Evolutionary conservation across 2,797 vertebrate species (phyloP).

Genomic region (Paguma larvata): DNA sequence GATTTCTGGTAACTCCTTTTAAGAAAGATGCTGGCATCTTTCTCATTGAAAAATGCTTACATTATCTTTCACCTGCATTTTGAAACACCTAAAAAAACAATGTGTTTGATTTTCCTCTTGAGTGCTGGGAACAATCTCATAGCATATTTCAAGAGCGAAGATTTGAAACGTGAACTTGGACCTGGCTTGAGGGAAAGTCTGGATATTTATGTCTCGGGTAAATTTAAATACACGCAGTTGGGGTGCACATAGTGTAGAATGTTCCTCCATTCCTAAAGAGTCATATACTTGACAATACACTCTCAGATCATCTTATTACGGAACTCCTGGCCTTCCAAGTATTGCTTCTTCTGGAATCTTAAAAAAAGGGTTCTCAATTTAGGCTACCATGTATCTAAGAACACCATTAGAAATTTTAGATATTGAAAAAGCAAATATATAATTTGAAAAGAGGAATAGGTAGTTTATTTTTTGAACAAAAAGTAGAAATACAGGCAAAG

Average conservation of each 20-base stretch:
- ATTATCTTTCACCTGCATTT: constrained; percentile 41
- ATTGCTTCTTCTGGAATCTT: background rate
- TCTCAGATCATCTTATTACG: background rate
- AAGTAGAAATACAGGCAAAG: background rate
- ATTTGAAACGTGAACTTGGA: background rate
- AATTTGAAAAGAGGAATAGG: background rate
- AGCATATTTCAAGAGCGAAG: background rate
- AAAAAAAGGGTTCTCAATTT: background rate
- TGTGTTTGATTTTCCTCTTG: constrained; percentile 1
- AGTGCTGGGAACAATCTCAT: background rate
- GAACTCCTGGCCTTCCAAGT: background rate
- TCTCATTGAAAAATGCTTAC: constrained; percentile 17
- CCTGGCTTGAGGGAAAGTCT: background rate
- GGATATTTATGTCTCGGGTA: background rate
- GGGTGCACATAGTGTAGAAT: background rate
- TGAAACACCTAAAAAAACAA: constrained; percentile 22
- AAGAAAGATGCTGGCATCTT: background rate
- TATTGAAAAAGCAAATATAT: background rate
- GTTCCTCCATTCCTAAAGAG: background rate
- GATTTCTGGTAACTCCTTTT: constrained; percentile 42
- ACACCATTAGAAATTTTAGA: background rate
- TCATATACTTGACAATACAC: background rate
- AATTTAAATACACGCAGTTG: background rate
- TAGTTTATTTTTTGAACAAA: background rate
- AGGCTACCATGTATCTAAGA: background rate